These are phyloP conservation scores for Acanthoscelides obtectus DNA, from an alignment of 2,888 invertebrate genomes.

Conservation along the genomic window DNA sequence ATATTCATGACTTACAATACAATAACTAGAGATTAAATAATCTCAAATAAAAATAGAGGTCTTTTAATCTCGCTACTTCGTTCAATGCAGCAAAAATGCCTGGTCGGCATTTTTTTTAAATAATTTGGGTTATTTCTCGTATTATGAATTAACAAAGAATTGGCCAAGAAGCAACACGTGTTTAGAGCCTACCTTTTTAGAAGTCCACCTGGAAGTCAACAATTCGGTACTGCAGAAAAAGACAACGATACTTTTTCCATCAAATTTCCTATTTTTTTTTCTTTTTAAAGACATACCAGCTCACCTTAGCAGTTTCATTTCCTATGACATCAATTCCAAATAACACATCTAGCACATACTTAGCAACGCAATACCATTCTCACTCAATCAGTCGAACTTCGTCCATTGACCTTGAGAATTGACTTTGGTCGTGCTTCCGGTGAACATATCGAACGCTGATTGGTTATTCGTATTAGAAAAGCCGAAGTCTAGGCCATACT, in stretches of 20 bases:
- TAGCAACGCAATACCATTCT: not conserved
- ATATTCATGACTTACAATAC: no score
- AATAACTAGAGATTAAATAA: no score
- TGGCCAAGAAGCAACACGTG: no score
- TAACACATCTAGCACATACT: not conserved
- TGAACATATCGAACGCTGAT: conserved; percentile 39
- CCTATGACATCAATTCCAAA: not conserved
- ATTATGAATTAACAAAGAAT: no score
- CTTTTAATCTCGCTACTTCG: no score
- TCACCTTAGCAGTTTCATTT: not conserved
- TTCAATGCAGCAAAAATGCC: no score
- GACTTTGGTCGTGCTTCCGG: conserved; percentile 39
- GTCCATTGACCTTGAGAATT: conserved; percentile 56
- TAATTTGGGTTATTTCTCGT: no score
- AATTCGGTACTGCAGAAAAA: not conserved
- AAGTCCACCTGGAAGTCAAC: not conserved
- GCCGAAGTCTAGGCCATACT: conserved; percentile 69
- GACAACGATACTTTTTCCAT: not conserved
- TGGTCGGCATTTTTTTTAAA: no score
- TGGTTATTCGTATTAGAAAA: conserved; percentile 27
- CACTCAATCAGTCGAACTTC: conserved; percentile 51
- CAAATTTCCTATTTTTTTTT: not conserved
- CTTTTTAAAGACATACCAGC: not conserved
- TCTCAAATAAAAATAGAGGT: no score
- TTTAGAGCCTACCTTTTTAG: no score